Percentiles rank a stretch among this genome's conserved stretches.
These are phyloP conservation scores for Gallinago solitaria DNA, from an alignment of 2,797 vertebrate species.

Conservation along the genomic window DNA sequence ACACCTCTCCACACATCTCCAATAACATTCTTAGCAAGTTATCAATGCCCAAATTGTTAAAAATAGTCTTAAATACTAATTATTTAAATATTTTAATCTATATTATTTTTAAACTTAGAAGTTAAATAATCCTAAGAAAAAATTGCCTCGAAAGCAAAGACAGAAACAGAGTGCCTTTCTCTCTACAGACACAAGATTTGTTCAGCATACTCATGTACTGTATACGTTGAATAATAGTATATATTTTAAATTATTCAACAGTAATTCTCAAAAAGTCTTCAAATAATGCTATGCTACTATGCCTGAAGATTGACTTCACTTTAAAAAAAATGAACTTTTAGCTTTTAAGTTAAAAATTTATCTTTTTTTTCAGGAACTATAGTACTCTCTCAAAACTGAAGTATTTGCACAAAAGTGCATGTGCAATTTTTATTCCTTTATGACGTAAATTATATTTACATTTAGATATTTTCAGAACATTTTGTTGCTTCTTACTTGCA, in stretches of 20 bases:
- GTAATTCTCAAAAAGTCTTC: neutral
- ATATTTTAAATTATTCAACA: neutral
- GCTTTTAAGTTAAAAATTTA: neutral
- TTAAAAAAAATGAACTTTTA: neutral
- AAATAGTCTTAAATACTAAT: neutral
- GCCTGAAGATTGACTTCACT: neutral
- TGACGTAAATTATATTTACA: neutral
- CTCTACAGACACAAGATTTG: neutral
- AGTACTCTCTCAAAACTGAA: neutral
- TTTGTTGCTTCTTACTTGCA: neutral
- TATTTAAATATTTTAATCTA: neutral
- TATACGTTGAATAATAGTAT: neutral
- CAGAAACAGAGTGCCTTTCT: neutral
- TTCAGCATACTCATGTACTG: neutral
- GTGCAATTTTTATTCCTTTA: neutral
- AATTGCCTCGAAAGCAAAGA: neutral
- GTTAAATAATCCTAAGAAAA: neutral
- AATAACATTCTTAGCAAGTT: neutral
- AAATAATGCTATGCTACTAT: neutral
- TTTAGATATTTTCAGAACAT: neutral
- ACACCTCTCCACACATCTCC: neutral
- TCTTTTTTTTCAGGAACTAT: neutral
- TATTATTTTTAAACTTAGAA: neutral
- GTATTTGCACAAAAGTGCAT: neutral
- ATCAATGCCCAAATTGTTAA: neutral